phyloP scores from a whole-genome alignment of 1,140 invertebrate species.

The Elymnias hypermnestra region DNA sequence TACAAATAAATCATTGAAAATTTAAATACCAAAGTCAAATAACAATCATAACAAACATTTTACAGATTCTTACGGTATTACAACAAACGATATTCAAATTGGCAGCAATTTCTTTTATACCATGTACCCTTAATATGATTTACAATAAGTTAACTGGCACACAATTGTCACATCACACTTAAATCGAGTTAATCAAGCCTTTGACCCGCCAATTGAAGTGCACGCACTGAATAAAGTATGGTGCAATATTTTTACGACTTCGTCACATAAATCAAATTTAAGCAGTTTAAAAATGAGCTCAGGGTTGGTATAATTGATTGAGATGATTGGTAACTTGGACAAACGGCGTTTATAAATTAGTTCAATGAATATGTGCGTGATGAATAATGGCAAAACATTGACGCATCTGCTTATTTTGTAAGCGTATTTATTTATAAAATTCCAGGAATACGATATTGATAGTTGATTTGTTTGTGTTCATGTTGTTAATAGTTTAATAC shows the following conservation, averaged over 20 bases:
- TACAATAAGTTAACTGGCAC: slow-evolving; percentile 2
- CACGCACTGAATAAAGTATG: slow-evolving; percentile 13
- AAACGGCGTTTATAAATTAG: slow-evolving; percentile 31
- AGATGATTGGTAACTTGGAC: slow-evolving; percentile 27
- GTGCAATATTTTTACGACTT: slow-evolving; percentile 14
- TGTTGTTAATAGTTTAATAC: no score
- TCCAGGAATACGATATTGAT: no score
- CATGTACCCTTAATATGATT: no score
- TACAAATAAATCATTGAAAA: no score
- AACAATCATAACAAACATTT: no score
- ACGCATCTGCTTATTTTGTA: not conserved
- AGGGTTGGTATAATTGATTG: slow-evolving; percentile 29
- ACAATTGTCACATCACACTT: slow-evolving; percentile 1
- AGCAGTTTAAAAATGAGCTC: slow-evolving; percentile 29
- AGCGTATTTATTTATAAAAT: no score
- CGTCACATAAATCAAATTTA: slow-evolving; percentile 33
- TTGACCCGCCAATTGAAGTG: slow-evolving; percentile 19
- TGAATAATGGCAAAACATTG: slow-evolving; percentile 17
- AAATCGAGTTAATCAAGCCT: slow-evolving; percentile 15
- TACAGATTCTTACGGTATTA: no score
- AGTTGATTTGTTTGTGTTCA: no score
- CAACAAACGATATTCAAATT: no score
- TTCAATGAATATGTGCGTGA: slow-evolving; percentile 34
- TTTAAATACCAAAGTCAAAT: no score
- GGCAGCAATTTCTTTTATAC: no score